A percentile compares a stretch with the other conserved stretches of the same genome.
These are phyloP conservation scores for Anableps anableps DNA, from an alignment of 2,797 vertebrate species.

Conservation along the genomic window DNA sequence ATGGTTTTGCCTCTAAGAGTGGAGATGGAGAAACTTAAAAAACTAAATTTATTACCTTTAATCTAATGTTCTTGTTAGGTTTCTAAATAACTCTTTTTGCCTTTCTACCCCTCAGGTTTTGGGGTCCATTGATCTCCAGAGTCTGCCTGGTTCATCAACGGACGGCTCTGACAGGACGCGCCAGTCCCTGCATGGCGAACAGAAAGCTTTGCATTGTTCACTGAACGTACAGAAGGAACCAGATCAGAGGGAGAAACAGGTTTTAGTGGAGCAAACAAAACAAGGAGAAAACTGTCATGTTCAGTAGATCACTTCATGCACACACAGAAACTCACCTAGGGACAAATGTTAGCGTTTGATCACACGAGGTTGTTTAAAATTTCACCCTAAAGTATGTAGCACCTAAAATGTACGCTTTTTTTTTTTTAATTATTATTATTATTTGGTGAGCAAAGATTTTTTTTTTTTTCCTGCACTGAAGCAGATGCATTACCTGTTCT, in stretches of 20 bases:
- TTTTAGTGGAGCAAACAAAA: slow-evolving; percentile 19
- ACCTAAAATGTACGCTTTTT: slow-evolving; percentile 14
- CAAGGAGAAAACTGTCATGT: slow-evolving; percentile 85
- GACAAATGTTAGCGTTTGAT: neutral
- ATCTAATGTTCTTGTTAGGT: neutral
- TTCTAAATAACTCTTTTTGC: neutral
- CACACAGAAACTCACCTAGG: neutral
- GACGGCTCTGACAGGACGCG: slow-evolving; percentile 51
- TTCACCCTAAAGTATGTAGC: neutral
- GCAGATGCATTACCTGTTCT: neutral
- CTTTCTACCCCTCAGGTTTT: slow-evolving; percentile 49
- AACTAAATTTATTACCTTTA: neutral
- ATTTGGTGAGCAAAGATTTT: slow-evolving; percentile 2
- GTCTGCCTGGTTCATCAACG: slow-evolving; percentile 38
- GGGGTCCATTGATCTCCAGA: slow-evolving; percentile 48
- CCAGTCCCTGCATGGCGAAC: slow-evolving; percentile 16
- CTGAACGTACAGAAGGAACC: slow-evolving; percentile 45
- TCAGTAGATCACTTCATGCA: slow-evolving; percentile 73
- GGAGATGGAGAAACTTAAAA: neutral
- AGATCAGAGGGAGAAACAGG: slow-evolving; percentile 60
- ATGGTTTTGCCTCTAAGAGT: neutral
- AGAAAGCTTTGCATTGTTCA: slow-evolving; percentile 28
- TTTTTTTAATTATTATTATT: neutral
- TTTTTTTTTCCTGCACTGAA: neutral
- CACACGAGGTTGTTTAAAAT: neutral